A percentile compares a stretch with the other conserved stretches of the same genome.
Evolutionary conservation across 2,888 invertebrate species (phyloP).

Genomic region (Drosophila mercatorum): DNA sequence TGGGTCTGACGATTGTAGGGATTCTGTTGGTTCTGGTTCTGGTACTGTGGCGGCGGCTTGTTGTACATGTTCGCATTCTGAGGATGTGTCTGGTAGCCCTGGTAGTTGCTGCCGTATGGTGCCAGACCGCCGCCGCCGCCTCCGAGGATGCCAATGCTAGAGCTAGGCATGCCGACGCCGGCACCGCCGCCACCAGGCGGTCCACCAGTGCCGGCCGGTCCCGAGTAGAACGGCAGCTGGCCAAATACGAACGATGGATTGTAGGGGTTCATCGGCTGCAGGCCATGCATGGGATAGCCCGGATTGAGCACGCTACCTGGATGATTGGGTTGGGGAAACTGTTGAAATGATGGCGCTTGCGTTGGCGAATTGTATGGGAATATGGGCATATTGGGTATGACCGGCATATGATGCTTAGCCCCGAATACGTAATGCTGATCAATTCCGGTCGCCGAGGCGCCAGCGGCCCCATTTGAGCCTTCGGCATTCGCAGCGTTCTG

Average conservation of each 20-base stretch:
- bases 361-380: constrained; percentile 84
- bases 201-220: constrained; percentile 83
- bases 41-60: constrained; percentile 84
- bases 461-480: constrained; percentile 60
- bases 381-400: constrained; percentile 83
- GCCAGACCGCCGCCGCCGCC: constrained; percentile 80
- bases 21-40: constrained; percentile 82
- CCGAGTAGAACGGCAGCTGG: constrained; percentile 81
- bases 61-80: constrained; percentile 84
- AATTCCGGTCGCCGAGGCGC: constrained; percentile 71
- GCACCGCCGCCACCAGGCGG: constrained; percentile 81
- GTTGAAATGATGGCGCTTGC: constrained; percentile 83
- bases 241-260: constrained; percentile 84
- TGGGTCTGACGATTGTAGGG: constrained; percentile 84
- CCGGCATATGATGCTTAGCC: constrained; percentile 82
- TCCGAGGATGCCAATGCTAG: constrained; percentile 72
- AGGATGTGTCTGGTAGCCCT: constrained; percentile 76
- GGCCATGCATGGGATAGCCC: constrained; percentile 81
- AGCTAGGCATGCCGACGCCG: constrained; percentile 83
- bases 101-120: constrained; percentile 79
- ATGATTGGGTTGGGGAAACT: constrained; percentile 85
- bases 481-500: constrained; percentile 36
- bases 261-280: constrained; percentile 84
- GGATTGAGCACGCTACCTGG: constrained; percentile 84
- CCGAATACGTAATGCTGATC: constrained; percentile 85